A percentile compares a stretch with the other conserved stretches of the same genome.
phyloP scores from a whole-genome alignment of 2,113 vertebrate genomes.

The Nycticebus coucang region DNA sequence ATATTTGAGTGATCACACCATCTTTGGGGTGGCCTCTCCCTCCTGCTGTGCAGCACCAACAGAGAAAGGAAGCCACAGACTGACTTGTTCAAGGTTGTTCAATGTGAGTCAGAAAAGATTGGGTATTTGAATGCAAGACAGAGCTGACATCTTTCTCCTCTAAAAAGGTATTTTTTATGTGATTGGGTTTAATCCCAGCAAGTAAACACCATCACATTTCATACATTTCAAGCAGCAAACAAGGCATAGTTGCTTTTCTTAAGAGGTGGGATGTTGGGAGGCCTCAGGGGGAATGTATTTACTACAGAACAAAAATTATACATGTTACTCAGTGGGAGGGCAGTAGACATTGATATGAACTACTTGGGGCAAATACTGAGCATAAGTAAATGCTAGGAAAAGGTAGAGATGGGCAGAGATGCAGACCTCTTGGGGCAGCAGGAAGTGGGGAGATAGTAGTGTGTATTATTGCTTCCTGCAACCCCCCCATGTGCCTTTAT shows the following conservation, averaged over 20 bases:
- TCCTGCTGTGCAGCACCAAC: not conserved
- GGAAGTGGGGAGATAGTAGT: not conserved
- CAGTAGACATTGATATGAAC: not conserved
- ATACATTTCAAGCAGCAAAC: constrained; percentile 59
- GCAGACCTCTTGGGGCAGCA: not conserved
- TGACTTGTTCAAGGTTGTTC: constrained; percentile 66
- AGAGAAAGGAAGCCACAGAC: not conserved
- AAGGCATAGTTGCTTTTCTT: not conserved
- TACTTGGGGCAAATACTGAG: not conserved
- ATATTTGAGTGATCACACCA: not conserved
- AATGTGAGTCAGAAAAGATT: constrained; percentile 58
- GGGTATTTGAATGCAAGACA: constrained; percentile 48
- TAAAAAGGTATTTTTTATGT: constrained; percentile 62
- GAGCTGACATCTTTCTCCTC: constrained; percentile 15
- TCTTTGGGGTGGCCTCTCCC: not conserved
- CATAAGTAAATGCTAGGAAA: fast-evolving
- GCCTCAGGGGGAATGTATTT: not conserved
- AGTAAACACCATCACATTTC: constrained; percentile 39
- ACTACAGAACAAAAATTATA: not conserved
- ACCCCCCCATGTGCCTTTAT: fast-evolving
- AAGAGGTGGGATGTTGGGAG: not conserved
- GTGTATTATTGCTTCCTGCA: not conserved
- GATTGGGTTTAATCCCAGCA: constrained; percentile 66
- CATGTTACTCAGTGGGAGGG: not conserved
- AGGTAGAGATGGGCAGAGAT: fast-evolving